These are phyloP conservation scores for Troglohyphantes excavatus DNA, from an alignment of 2,888 invertebrate species.

Conservation along the genomic window DNA sequence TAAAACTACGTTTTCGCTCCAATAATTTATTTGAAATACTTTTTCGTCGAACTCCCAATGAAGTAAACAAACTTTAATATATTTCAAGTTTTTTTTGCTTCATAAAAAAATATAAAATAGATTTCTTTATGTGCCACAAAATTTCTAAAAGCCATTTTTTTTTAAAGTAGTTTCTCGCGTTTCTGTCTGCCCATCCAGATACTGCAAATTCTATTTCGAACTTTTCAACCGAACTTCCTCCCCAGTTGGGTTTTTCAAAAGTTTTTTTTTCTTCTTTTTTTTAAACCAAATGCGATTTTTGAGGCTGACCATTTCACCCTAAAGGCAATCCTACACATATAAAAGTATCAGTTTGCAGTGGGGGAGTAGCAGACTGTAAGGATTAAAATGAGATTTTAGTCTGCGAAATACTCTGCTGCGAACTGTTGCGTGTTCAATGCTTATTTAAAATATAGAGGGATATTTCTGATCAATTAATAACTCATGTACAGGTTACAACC, in stretches of 20 bases:
- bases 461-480: too few relatives aligned
- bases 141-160: neutral
- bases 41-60: neutral
- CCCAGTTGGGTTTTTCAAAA: neutral
- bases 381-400: too few relatives aligned
- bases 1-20: too few relatives aligned
- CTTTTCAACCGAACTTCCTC: conserved; percentile 1
- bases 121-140: neutral
- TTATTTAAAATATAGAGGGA: too few relatives aligned
- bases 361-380: too few relatives aligned
- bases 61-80: neutral
- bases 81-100: neutral
- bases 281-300: conserved; percentile 33
- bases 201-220: conserved; percentile 22
- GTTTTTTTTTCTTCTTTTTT: conserved; percentile 14
- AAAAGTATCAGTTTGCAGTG: conserved; percentile 1
- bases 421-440: too few relatives aligned
- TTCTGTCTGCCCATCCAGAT: conserved; percentile 13
- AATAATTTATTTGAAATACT: neutral
- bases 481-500: too few relatives aligned
- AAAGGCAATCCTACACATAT: neutral
- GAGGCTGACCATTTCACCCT: conserved; percentile 16
- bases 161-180: neutral
- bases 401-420: too few relatives aligned
- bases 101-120: neutral